Evolutionary conservation across 2,888 invertebrate genomes (phyloP), one percentile per base, ranked within the genome.

Genomic region (Latrodectus hesperus): DNA sequence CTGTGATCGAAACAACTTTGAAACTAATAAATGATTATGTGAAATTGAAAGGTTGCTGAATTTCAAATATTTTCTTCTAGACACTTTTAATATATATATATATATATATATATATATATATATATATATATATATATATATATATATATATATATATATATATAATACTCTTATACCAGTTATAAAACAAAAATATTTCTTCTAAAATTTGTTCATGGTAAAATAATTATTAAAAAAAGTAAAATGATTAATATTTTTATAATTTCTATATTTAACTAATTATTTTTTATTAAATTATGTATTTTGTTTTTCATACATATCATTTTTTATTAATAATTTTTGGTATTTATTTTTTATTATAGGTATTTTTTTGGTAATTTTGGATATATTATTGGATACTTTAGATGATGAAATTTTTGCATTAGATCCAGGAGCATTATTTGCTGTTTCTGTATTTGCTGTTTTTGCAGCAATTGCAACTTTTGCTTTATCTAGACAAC

Each of bases 371-470:
- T 76, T 90, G 17, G 75, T 90, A 9, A 67, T 89, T 12, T 89
- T 91, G 71, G 90, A 91, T 78, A 77, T 91, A 14, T 86, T 91
- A 52, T 83, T 92, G 16, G 91, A 91, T 9, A 90, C 91, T 65
- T 90, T 90, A 5, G 91, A 91, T 72, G 82, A 90, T 11, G 88
- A 90, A 9, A 74, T 92, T 11, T 82, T 81, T 49, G 64, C 14
- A 3, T 38, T 76, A n/a, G 86, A 90, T 14, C 49, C 73, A 6
- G 72, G 81, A 17, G 73, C 88, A 6, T 60, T 86, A 10, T 71
- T 71, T 83, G 68, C 83, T 70, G 67, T 52, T 52, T 64, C 52
- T 6, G 6, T 70, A 4, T 11, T 89, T 9, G 72, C 85, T 12
- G 9, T 84, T 12, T 12, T 90, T 14, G 38, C 89, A 10, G 55